Conservation (phyloP, 2,888 invertebrate genomes). For the Aphrophora alni region DNA sequence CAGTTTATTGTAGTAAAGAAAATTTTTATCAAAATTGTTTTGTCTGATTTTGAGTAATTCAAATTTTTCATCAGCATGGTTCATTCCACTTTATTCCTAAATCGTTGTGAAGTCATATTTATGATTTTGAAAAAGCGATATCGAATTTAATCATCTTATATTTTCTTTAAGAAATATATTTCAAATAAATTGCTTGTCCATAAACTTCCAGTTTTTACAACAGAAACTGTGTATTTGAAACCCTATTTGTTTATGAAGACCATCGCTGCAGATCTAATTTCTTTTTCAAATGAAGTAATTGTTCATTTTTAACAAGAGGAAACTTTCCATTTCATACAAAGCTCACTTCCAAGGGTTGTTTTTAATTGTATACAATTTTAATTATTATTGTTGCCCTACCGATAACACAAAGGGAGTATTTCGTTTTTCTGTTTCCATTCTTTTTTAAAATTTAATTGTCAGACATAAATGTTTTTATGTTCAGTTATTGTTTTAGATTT, state of each 20-base stretch:
- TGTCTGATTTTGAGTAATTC: too few relatives aligned
- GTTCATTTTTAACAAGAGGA: slow-evolving; percentile 30
- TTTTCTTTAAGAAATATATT: too few relatives aligned
- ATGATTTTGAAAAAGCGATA: too few relatives aligned
- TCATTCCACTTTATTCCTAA: too few relatives aligned
- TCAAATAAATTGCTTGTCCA: too few relatives aligned
- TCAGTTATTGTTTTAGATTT: background rate
- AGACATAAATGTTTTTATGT: background rate
- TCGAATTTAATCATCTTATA: too few relatives aligned
- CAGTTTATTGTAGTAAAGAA: too few relatives aligned
- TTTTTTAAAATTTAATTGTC: background rate
- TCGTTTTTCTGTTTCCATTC: background rate
- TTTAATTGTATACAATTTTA: slow-evolving; percentile 7
- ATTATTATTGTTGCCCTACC: background rate
- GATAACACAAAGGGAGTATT: background rate
- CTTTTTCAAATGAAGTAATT: slow-evolving; percentile 29
- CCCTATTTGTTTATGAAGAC: background rate
- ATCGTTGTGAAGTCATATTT: too few relatives aligned
- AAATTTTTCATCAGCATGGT: too few relatives aligned
- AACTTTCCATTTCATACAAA: background rate
- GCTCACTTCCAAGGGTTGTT: background rate
- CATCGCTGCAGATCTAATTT: background rate
- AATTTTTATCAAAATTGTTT: too few relatives aligned
- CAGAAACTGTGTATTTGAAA: too few relatives aligned
- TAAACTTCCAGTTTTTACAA: too few relatives aligned